Base-by-base conservation (phyloP, 2,797 vertebrate species). In the Furcifer pardalis region DNA sequence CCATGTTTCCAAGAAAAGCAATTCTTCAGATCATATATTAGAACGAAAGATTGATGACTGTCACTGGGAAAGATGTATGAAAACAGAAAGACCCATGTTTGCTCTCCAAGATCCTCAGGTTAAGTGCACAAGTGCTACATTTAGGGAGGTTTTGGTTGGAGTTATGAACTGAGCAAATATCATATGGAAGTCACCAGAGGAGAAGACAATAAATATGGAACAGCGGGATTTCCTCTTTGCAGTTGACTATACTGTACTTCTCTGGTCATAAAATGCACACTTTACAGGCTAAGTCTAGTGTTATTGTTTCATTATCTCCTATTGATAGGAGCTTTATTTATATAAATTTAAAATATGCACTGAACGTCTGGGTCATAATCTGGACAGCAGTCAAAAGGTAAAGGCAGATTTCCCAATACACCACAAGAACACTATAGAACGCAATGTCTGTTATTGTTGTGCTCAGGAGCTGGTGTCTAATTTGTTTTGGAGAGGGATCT, bases 151-250 rank as follows among this genome's bases (percentile, higher is more conserved):
- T 0, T 3, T 49, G 1, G 79, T 85, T 17, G 85, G 73, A 85
- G 77, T 72, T 85, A 62, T 83, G 76, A 87, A 83, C 30, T 88
- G 59, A 88, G 71, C 19, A 91, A 75, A 84, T 71, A 23, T 84
- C 27, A 84, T 87, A 86, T 5, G 25, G 56, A 92, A 88, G 10
- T 87, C 49, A 69, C 30, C 59, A 23, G 72, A 44, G 42, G 12
- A 86, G 68, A 86, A 72, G 2, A 85, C 3, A 81, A 76, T 32
- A 88, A 86, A 84, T 56, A 76, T 0, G 0, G 40, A 83, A 49
- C 37, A 79, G 60, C 49, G 79, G 2, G 66, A 82, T 81, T 84
- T 82, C 5, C 0, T 81, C 77, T 84, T 71, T 59, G 30, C 23
- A 83, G 52, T 10, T 85, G 35, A 81, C 17, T 83, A 12, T 72